Evolutionary conservation across 2,113 vertebrate genomes (phyloP).

Genomic region (Hippocampus barbouri): DNA sequence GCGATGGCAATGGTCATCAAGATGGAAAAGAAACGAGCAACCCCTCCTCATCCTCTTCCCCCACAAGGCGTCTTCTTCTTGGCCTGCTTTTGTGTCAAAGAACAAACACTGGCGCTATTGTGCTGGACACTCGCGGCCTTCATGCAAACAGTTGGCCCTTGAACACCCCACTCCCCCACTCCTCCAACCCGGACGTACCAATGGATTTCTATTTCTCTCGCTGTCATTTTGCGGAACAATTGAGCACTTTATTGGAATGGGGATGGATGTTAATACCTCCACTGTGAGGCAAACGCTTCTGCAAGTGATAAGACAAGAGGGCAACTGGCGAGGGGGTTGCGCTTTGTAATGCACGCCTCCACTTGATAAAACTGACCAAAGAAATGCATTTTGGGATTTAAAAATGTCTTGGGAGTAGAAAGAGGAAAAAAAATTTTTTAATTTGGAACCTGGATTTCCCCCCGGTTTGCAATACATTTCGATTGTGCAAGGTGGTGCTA

Average conservation of each 20-base stretch:
- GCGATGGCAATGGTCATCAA: slow-evolving; percentile 46
- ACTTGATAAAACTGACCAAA: not conserved
- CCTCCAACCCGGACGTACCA: slow-evolving; percentile 65
- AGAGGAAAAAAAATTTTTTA: too few relatives aligned
- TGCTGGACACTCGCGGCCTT: slow-evolving; percentile 78
- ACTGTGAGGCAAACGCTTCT: slow-evolving; percentile 63
- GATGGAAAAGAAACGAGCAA: slow-evolving; percentile 4
- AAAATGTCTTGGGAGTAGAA: too few relatives aligned
- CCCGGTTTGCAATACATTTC: too few relatives aligned
- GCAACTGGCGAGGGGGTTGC: slow-evolving; percentile 38
- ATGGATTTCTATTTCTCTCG: slow-evolving; percentile 68
- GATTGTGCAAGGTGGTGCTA: too few relatives aligned
- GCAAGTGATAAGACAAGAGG: slow-evolving; percentile 58
- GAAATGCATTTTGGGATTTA: not conserved
- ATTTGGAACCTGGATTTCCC: too few relatives aligned
- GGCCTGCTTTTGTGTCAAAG: slow-evolving; percentile 61
- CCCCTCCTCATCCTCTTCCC: slow-evolving; percentile 34
- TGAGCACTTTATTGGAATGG: slow-evolving; percentile 65
- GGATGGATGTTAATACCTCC: slow-evolving; percentile 69
- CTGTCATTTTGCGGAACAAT: slow-evolving; percentile 64
- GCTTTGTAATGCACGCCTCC: slow-evolving; percentile 48
- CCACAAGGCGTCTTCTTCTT: slow-evolving; percentile 53
- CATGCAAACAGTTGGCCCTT: slow-evolving; percentile 73
- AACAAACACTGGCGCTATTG: slow-evolving; percentile 90
- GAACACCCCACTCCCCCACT: not conserved